A percentile compares a stretch with the other conserved stretches of the same genome.
Conservation (phyloP, 1,140 invertebrate species). For the Plectrocnemia conspersa region DNA sequence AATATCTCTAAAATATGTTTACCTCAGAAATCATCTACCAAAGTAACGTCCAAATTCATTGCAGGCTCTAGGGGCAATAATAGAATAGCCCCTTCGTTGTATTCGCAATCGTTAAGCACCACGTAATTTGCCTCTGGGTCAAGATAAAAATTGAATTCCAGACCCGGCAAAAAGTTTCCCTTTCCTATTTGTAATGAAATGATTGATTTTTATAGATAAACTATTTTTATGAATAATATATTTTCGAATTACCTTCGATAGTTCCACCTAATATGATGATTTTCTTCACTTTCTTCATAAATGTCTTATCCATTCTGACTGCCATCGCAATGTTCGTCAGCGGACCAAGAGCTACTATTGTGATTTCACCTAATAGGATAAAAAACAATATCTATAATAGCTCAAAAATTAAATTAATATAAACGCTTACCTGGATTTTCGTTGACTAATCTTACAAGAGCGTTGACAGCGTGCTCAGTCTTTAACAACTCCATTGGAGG, state of each 20-base stretch:
- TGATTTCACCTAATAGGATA: slow-evolving; percentile 44
- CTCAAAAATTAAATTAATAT: not conserved
- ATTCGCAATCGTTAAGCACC: too few relatives aligned
- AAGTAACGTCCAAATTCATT: too few relatives aligned
- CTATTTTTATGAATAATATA: too few relatives aligned
- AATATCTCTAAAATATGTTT: too few relatives aligned
- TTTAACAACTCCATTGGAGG: slow-evolving; percentile 40
- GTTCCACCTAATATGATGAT: slow-evolving; percentile 72
- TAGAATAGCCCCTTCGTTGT: too few relatives aligned
- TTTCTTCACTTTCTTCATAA: slow-evolving; percentile 56
- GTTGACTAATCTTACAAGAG: slow-evolving; percentile 42
- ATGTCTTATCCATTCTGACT: slow-evolving; percentile 57
- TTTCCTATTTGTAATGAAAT: too few relatives aligned
- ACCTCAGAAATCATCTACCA: too few relatives aligned
- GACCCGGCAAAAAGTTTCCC: too few relatives aligned
- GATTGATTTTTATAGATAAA: too few relatives aligned
- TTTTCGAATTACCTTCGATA: slow-evolving; percentile 56
- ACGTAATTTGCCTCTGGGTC: too few relatives aligned
- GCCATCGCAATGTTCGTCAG: slow-evolving; percentile 71
- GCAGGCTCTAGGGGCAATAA: too few relatives aligned
- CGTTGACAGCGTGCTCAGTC: slow-evolving; percentile 46
- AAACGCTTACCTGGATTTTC: slow-evolving; percentile 43
- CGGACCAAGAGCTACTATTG: slow-evolving; percentile 63
- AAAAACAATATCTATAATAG: slow-evolving; percentile 12
- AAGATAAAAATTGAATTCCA: too few relatives aligned